Base-by-base conservation (phyloP, 2,113 vertebrate genomes). In the Dromiciops gliroides region DNA sequence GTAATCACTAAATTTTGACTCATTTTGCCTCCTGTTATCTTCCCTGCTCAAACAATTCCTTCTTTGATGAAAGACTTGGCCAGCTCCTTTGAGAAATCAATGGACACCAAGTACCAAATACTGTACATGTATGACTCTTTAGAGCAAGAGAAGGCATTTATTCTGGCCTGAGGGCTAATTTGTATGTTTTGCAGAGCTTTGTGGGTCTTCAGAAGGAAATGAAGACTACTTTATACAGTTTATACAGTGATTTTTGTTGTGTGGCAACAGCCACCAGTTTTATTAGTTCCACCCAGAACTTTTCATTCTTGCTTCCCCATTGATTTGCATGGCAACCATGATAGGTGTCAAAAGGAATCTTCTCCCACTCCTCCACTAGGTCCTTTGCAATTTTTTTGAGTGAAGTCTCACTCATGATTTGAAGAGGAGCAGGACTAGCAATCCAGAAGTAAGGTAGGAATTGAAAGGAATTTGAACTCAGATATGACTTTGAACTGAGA, bases 1-100 rank as follows among this genome's bases (percentile, higher is more conserved):
- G 51, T 93, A 83, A 52, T 22, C 48, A 90, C 88, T 16, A 96
- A n/a, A 56, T 2, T 14, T 60, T 37, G 89, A 89, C 94, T 97
- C 44, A 37, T 96, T 97, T 96, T 96, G 89, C 50, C 83, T 49
- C 89, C 88, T 93, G 75, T 93, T 93, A 51, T 91, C 90, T 91
- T 94, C 93, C 49, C 48, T 93, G 50, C 50, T 22, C 48, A 56
- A 95, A 50, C 7, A 1, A 75, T 88, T 93, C 16, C 3, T 92
- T 37, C 83, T 48, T 37, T 49, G 10, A 89, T 75, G 67, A 75
- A 75, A 44, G 16, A 44, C n/a, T 89, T n/a, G 48, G 12, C 91
- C 95, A 44, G 83, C 50, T 96, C 48, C 0, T 50, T 92, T 96
- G 93, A 94, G 75, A 90, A 89, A 92, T 92, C 47, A 49, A 44